These are phyloP conservation scores for Ceriagrion tenellum DNA, from an alignment of 2,888 invertebrate genomes.

Conservation along the genomic window DNA sequence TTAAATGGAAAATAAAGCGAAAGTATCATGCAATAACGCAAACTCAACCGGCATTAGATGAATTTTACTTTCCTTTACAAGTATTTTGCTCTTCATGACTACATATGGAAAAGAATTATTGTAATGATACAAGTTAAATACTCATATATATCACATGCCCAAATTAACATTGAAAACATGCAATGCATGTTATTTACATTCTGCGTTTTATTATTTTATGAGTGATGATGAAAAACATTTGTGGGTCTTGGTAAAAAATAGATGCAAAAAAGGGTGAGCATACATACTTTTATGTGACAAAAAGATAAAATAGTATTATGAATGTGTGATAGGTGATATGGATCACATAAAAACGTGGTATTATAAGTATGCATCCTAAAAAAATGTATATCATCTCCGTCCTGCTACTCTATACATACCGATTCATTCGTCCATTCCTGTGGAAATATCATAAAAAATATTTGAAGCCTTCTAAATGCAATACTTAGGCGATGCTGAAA, in stretches of 20 bases:
- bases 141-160: neutral
- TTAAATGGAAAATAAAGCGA: neutral
- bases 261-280: neutral
- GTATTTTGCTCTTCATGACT: too few relatives aligned
- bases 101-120: neutral
- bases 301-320: neutral
- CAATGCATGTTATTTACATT: conserved; percentile 11
- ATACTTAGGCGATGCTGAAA: neutral
- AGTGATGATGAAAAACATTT: neutral
- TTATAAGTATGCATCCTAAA: neutral
- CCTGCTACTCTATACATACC: neutral
- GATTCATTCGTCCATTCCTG: neutral
- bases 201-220: neutral
- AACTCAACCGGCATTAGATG: too few relatives aligned
- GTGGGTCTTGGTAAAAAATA: neutral
- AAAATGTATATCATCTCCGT: neutral
- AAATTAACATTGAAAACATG: neutral
- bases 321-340: neutral
- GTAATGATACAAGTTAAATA: neutral
- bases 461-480: neutral
- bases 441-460: neutral
- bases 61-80: neutral
- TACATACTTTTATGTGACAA: neutral
- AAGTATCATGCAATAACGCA: neutral
- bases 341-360: neutral